Evolutionary conservation across 2,113 vertebrate genomes (phyloP).

Genomic region (Grammomys surdaster): DNA sequence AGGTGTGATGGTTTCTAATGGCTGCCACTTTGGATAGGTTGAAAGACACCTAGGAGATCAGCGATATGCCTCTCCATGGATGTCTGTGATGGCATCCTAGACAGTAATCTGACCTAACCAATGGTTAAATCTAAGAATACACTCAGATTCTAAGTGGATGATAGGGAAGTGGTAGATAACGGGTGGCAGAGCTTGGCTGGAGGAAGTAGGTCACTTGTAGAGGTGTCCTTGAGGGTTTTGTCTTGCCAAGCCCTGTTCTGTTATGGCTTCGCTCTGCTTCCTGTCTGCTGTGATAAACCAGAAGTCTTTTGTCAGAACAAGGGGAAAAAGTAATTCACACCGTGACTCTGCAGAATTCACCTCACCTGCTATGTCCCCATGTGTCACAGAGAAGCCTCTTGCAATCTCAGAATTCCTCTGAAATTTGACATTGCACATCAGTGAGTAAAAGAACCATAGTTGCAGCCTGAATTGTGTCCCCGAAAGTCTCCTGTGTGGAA

Average conservation of each 20-base stretch:
- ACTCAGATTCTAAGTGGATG: background rate
- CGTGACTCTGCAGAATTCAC: background rate
- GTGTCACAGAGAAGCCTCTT: background rate
- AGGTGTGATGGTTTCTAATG: background rate
- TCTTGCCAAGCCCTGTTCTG: background rate
- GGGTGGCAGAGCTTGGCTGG: background rate
- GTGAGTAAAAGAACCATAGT: accelerated
- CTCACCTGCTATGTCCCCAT: background rate
- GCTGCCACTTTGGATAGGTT: background rate
- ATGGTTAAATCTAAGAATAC: background rate
- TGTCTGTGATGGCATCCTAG: background rate
- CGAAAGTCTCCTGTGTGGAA: accelerated
- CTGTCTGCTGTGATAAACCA: background rate
- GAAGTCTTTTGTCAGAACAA: background rate
- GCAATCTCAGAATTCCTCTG: background rate
- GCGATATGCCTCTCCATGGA: background rate
- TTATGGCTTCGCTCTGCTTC: background rate
- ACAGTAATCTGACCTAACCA: background rate
- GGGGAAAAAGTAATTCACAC: background rate
- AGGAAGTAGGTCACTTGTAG: background rate
- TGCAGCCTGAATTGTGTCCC: background rate
- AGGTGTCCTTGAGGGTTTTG: background rate
- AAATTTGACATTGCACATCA: background rate
- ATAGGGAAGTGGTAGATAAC: no score
- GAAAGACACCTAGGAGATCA: background rate